A percentile compares a stretch with the other conserved stretches of the same genome.
Evolutionary conservation across 2,888 invertebrate genomes (phyloP).

Genomic region (Harpagoxenus sublaevis): DNA sequence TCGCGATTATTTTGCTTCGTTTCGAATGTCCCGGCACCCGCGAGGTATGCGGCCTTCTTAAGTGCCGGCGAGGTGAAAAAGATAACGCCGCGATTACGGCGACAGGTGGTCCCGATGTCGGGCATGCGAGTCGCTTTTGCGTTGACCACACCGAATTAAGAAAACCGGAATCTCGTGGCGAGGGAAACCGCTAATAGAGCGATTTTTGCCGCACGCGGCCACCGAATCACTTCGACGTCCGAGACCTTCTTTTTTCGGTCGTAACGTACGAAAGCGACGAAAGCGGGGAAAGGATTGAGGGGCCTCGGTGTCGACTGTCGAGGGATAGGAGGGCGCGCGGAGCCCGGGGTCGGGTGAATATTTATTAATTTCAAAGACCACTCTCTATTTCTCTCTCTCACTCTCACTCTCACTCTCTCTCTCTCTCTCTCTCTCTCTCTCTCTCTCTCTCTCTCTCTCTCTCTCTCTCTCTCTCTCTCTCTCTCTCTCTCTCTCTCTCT

Average conservation of each 20-base stretch:
- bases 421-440: constrained; percentile 4
- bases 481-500: constrained; percentile 11
- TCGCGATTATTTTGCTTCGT: constrained; percentile 16
- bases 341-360: constrained; percentile 65
- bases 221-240: constrained; percentile 38
- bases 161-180: constrained; percentile 61
- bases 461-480: neutral
- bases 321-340: constrained; percentile 1
- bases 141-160: constrained; percentile 62
- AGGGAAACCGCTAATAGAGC: constrained; percentile 68
- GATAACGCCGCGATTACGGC: constrained; percentile 69
- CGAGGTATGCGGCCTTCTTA: constrained; percentile 63
- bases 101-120: constrained; percentile 53
- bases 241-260: constrained; percentile 35
- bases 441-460: constrained; percentile 21
- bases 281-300: constrained; percentile 55
- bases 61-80: constrained; percentile 65
- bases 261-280: constrained; percentile 47
- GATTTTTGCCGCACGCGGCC: constrained; percentile 65
- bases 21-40: neutral
- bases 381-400: constrained; percentile 28
- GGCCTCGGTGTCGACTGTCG: constrained; percentile 33
- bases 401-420: constrained; percentile 23
- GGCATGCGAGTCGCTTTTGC: constrained; percentile 39
- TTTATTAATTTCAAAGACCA: constrained; percentile 75